A percentile compares a stretch with the other conserved stretches of the same genome.
phyloP scores from a whole-genome alignment of 2,888 invertebrate species.

The Prenolepis imparis region DNA sequence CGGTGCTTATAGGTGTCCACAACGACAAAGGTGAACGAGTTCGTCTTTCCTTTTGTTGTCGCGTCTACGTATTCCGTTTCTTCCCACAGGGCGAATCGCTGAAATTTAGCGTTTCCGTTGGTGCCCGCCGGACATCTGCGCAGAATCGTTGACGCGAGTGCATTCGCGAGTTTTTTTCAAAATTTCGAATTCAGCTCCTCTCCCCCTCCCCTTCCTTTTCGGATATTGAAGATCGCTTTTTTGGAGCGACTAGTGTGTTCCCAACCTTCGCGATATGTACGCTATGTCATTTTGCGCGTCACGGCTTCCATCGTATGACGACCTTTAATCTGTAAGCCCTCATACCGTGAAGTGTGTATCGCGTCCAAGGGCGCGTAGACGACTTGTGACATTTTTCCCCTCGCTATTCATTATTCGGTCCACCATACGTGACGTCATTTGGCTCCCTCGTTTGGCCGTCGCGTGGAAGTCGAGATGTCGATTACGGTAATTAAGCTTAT shows the following conservation, averaged over 20 bases:
- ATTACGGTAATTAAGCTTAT: slow-evolving; percentile 75
- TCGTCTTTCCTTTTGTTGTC: slow-evolving; percentile 54
- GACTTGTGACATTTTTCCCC: slow-evolving; percentile 56
- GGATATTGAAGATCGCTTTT: background rate
- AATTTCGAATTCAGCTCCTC: background rate
- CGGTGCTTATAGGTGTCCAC: slow-evolving; percentile 82
- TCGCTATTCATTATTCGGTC: slow-evolving; percentile 51
- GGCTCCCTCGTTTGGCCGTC: slow-evolving; percentile 54
- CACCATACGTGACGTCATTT: slow-evolving; percentile 66
- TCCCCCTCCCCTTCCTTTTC: background rate
- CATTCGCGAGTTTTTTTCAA: slow-evolving; percentile 10
- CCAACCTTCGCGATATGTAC: slow-evolving; percentile 5
- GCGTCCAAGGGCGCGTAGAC: slow-evolving; percentile 43
- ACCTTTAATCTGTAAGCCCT: slow-evolving; percentile 52
- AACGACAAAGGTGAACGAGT: slow-evolving; percentile 64
- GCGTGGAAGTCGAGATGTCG: slow-evolving; percentile 64
- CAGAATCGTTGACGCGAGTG: slow-evolving; percentile 21
- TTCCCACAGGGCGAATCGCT: slow-evolving; percentile 56
- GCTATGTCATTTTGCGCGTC: background rate
- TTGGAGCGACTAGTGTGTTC: background rate
- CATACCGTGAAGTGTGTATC: slow-evolving; percentile 1
- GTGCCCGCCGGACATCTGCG: slow-evolving; percentile 54
- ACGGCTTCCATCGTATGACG: slow-evolving; percentile 8
- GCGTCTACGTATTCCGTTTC: slow-evolving; percentile 36
- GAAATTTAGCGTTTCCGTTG: slow-evolving; percentile 49